Base-by-base conservation (phyloP, 2,113 vertebrate species). In the Gymnocephalus cernua region DNA sequence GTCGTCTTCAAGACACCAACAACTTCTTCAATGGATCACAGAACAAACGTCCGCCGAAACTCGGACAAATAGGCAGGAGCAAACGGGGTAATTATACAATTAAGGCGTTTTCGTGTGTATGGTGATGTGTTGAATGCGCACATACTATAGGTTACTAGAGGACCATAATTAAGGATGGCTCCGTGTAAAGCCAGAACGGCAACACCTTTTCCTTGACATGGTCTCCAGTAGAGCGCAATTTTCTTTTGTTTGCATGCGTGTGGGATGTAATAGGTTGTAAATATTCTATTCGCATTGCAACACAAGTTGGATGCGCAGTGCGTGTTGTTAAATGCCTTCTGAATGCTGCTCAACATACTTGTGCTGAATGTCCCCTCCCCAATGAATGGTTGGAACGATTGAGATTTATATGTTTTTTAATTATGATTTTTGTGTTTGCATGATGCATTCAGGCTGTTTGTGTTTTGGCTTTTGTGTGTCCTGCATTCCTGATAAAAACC, bases 1-100 rank as follows among this genome's bases (percentile, higher is more conserved):
- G 97, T 95, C 97, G 97, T 90, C 97, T 98, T 68, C 97, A 98
- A 95, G 97, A 98, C 93, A 98, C 97, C 96, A 97, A 97, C 95
- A 97, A 97, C 95, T 98, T 98, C 96, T 98, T 97, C 91, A 96
- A 88, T 74, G 97, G 96, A 83, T 96, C 97, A 86, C 97, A 97
- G 94, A 95, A 96, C 90, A 99, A 99, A 91, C 95, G 97, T 93
- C 97, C 97, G 91, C 97, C 97, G 41, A 99, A 99, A 93, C 96
- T 97, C 90, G 97, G 97, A 82, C 97, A 99, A 91, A 99, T 98
- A 79, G 97, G 97, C 90, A 94, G 97, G 91, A 97, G 97, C 96
- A 98, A 98, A 95, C 92, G 97, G 96, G 97, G 97, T 97, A 95
- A 96, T 73, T 89, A 87, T 89, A 59, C 62, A 75, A 88, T 89